A percentile compares a stretch with the other conserved stretches of the same genome.
Conservation (phyloP, 2,888 invertebrate genomes). For the Drosophila multiciliata region DNA sequence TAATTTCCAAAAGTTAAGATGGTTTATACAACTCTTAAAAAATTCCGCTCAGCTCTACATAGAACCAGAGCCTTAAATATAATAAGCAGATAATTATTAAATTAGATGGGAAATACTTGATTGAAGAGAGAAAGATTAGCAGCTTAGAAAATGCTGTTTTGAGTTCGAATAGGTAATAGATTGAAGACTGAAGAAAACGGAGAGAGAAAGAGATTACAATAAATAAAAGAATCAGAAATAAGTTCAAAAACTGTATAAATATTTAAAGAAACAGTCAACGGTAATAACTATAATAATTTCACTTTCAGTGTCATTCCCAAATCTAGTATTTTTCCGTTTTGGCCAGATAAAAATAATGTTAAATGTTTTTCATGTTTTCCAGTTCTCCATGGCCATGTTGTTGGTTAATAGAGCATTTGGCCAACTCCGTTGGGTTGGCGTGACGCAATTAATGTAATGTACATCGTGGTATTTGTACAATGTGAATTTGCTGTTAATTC, state of each 20-base stretch:
- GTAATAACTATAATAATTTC: not conserved
- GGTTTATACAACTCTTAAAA: not conserved
- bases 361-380: conserved; percentile 6
- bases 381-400: conserved; percentile 26
- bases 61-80: not conserved
- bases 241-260: not conserved
- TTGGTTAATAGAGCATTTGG: conserved; percentile 31
- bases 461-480: conserved; percentile 54
- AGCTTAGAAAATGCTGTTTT: not conserved
- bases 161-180: not conserved
- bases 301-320: conserved; percentile 1
- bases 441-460: conserved; percentile 39
- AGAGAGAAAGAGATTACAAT: not conserved
- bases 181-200: not conserved
- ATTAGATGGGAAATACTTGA: not conserved
- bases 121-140: not conserved
- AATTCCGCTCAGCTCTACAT: not conserved
- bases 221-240: not conserved
- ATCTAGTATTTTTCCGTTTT: not conserved
- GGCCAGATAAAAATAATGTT: conserved; percentile 12
- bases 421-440: conserved; percentile 40
- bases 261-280: not conserved
- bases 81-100: not conserved
- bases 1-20: not conserved
- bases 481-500: conserved; percentile 25